Evolutionary conservation across 2,113 vertebrate genomes (phyloP).

Genomic region (Hemibagrus wyckioides): DNA sequence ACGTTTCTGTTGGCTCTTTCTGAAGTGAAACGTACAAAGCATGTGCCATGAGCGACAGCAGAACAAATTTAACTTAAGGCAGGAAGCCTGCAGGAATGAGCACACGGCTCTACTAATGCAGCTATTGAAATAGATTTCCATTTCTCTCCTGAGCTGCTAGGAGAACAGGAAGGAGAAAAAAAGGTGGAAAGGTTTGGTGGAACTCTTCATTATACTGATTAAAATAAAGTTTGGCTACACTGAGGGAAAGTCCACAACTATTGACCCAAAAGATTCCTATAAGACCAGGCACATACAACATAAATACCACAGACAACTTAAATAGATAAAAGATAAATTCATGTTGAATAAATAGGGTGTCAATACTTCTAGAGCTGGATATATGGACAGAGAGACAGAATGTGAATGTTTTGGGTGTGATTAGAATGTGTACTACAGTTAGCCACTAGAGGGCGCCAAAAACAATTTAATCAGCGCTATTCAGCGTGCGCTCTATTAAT

Average conservation of each 20-base stretch:
- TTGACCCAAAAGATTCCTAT: not conserved
- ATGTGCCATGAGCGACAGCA: not conserved
- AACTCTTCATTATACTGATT: not conserved
- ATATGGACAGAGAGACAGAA: no score
- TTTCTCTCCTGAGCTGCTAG: not conserved
- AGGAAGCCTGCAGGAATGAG: not conserved
- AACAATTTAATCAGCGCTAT: not conserved
- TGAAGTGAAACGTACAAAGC: not conserved
- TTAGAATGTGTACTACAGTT: not conserved
- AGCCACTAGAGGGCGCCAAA: not conserved
- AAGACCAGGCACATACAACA: not conserved
- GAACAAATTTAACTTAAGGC: not conserved
- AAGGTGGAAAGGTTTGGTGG: not conserved
- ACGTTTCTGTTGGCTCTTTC: slow-evolving; percentile 3
- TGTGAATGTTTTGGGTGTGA: not conserved
- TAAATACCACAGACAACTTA: no score
- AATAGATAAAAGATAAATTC: not conserved
- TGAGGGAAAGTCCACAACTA: not conserved
- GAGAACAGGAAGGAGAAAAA: not conserved
- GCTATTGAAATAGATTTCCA: not conserved
- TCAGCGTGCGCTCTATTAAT: not conserved
- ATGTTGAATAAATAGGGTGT: no score
- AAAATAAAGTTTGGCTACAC: not conserved
- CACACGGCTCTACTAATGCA: not conserved
- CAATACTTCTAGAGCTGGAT: no score